Percentiles rank a stretch among this genome's conserved stretches.
phyloP scores from a whole-genome alignment of 2,113 vertebrate genomes.

The Forbesichthys agassizii region DNA sequence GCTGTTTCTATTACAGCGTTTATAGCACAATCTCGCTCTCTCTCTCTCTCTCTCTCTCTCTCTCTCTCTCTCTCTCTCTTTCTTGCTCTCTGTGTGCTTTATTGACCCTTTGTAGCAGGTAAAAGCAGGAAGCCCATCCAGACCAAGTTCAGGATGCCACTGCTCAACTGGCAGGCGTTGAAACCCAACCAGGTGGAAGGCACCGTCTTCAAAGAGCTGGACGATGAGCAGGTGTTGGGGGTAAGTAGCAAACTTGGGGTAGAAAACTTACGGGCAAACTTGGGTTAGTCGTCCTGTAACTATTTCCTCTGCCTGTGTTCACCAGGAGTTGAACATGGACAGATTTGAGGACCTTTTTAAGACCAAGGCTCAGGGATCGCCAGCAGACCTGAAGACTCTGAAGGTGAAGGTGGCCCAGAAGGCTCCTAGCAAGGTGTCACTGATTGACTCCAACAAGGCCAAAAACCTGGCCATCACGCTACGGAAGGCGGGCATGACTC shows the following conservation, averaged over 20 bases:
- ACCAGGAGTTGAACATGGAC: conserved; percentile 93
- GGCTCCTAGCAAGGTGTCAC: conserved; percentile 81
- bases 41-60: not conserved
- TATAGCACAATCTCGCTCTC: not conserved
- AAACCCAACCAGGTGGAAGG: conserved; percentile 87
- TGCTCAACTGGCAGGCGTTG: conserved; percentile 90
- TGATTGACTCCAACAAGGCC: conserved; percentile 91
- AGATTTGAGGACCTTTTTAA: conserved; percentile 94
- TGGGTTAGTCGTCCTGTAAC: not conserved
- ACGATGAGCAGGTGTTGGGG: conserved; percentile 88
- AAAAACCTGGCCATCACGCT: conserved; percentile 97
- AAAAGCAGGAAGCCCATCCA: conserved; percentile 88
- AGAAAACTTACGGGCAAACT: no score
- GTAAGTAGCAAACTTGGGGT: conserved; percentile 66
- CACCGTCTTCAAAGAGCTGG: conserved; percentile 87
- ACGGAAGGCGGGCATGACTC: conserved; percentile 85
- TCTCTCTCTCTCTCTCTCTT: not conserved
- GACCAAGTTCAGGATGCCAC: conserved; percentile 88
- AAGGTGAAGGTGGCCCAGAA: conserved; percentile 82
- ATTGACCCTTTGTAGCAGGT: conserved; percentile 31
- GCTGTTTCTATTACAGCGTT: no score
- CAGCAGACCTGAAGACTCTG: conserved; percentile 70
- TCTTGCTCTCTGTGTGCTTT: not conserved
- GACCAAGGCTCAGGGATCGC: conserved; percentile 87
- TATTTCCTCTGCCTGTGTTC: not conserved